These are phyloP conservation scores for Anguilla anguilla DNA, from an alignment of 2,797 vertebrate genomes.

Conservation along the genomic window DNA sequence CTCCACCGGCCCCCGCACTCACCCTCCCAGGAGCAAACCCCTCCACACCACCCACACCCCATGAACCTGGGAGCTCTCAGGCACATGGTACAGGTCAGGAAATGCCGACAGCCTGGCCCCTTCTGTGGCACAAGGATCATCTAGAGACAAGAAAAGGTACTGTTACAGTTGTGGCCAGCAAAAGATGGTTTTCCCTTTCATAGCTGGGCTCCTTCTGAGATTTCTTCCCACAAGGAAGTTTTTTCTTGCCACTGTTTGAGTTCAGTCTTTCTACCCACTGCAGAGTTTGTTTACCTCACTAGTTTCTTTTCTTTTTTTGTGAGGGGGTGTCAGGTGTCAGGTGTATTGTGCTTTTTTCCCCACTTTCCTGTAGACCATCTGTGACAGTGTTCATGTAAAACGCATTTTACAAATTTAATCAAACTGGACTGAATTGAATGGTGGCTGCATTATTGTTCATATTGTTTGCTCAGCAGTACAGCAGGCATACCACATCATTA, in stretches of 20 bases:
- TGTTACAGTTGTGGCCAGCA: neutral
- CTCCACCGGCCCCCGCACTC: slow-evolving; percentile 80
- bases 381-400: neutral
- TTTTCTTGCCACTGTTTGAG: no score
- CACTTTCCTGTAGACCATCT: no score
- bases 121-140: slow-evolving; percentile 79
- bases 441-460: neutral
- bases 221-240: no score
- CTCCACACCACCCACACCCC: slow-evolving; percentile 89
- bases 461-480: neutral
- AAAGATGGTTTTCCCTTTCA: neutral
- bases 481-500: neutral
- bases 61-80: slow-evolving; percentile 83
- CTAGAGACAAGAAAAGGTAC: slow-evolving; percentile 57
- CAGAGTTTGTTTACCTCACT: no score
- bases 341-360: no score
- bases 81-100: slow-evolving; percentile 82
- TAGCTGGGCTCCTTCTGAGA: no score
- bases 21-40: slow-evolving; percentile 65
- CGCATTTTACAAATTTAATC: neutral
- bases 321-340: no score
- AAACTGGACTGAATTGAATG: neutral
- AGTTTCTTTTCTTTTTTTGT: no score
- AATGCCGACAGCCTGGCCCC: slow-evolving; percentile 91
- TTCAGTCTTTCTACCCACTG: no score